These are phyloP conservation scores for Furcifer pardalis DNA, from an alignment of 2,797 vertebrate genomes.

Conservation along the genomic window DNA sequence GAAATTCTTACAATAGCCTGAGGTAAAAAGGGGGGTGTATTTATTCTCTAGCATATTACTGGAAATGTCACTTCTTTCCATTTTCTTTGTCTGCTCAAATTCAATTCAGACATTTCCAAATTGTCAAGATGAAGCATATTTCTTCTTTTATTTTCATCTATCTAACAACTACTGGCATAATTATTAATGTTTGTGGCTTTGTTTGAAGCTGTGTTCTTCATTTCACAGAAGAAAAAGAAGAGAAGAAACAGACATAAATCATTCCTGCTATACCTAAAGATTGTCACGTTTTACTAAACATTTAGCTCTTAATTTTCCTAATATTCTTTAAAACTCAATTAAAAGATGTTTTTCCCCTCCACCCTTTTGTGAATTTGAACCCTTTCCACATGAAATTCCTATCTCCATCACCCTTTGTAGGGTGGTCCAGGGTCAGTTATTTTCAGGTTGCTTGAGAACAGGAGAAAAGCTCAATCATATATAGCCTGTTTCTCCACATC, in stretches of 20 bases:
- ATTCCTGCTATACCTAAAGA: neutral
- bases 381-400: neutral
- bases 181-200: slow-evolving; percentile 37
- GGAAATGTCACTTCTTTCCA: slow-evolving; percentile 2
- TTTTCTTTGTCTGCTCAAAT: neutral
- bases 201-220: slow-evolving; percentile 19
- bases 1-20: neutral
- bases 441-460: too few species aligned
- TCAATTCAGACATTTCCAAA: slow-evolving; percentile 27
- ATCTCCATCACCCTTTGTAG: too few species aligned
- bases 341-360: slow-evolving; percentile 16
- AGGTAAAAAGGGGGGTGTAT: accelerated
- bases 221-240: slow-evolving; percentile 17
- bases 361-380: slow-evolving; percentile 28
- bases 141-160: slow-evolving; percentile 38
- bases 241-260: neutral
- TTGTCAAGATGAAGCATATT: slow-evolving; percentile 11
- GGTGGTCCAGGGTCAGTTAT: too few species aligned
- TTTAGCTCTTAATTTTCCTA: slow-evolving; percentile 29
- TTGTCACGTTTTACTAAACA: slow-evolving; percentile 2
- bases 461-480: too few species aligned
- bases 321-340: slow-evolving; percentile 6
- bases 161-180: slow-evolving; percentile 14
- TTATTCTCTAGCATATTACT: slow-evolving; percentile 1
- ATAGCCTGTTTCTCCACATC: too few species aligned